Base-by-base conservation (phyloP, 2,888 invertebrate genomes). In the Tetranychus truncatus region DNA sequence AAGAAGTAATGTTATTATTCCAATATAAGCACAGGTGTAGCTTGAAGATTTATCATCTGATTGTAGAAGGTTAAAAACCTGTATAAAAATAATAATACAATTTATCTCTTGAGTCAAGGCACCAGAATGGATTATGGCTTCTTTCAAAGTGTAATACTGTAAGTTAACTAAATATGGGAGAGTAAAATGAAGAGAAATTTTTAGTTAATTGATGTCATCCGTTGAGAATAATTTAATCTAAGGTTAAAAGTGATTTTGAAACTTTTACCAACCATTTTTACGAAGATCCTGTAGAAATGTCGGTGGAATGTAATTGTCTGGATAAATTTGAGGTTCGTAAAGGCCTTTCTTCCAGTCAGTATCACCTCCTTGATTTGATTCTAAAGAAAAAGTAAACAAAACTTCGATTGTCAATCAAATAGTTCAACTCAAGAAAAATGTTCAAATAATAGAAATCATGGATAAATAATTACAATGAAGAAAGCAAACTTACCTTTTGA, bases 221-320 rank as follows among this genome's bases (percentile, higher is more conserved):
- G 15, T 73, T 15, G 46, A 6, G 73, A 20, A 11, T 6, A 9
- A 65, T 7, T 9, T 9, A 15, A 15, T 15, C 55, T 15, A 7
- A 55, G 2, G 15, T 15, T 15, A 9, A 55, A 55, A 15, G 3
- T 15, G 55, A 55, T 55, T 46, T 9, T 55, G 4, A 21, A 11
- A 46, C 8, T 66, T 46, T 34, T 34, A 34, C 66, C 20, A 79
- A 85, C 85, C 84, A 82, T 95, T 95, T 80, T 89, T 94, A 76
- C 87, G 87, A 24, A 96, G 81, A 78, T 94, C 91, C 80, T 89
- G 87, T 1, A 96, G 84, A 82, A 96, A 96, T 72, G 90, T 88
- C 44, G 86, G 85, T 81, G 94, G 92, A 0, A 94, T 94, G 81
- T 95, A 93, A 83, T 95, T 95, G 83, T 96, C 96, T 0, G 93